Evolutionary conservation across 2,797 vertebrate genomes (phyloP), one percentile per base, ranked within the genome.

Genomic region (Rhodeus uyekii): DNA sequence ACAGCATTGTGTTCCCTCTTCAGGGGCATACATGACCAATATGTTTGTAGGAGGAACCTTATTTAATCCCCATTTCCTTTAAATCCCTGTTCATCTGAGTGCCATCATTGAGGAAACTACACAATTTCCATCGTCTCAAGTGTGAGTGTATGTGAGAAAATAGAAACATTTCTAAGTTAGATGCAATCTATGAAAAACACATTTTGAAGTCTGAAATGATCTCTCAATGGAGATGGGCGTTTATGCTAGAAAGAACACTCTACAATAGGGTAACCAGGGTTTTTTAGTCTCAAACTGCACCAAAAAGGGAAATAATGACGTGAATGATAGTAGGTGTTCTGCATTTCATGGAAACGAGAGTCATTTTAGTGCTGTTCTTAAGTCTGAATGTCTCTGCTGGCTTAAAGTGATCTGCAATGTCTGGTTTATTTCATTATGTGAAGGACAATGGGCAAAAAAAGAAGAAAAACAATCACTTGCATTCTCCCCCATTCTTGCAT

Each of bases 151-250:
- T 61, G n/a, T 71, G n/a, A n/a, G 42, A 81, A 76, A 61, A 73
- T 39, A 60, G 80, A 72, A 53, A 71, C 14, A 32, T 34, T 55
- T 16, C 36, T 60, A 32, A n/a, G 34, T 48, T 50, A 46, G 32
- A 58, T 73, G 87, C 86, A 84, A 16, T 72, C 55, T 48, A 39
- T 61, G 10, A 29, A 22, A 14, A 78, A 73, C 4, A 92, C 90
- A 92, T 87, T 87, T 48, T 12, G 78, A 76, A 83, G 90, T 86
- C 80, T 84, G 84, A 89, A 89, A 90, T 72, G 81, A 88, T 90
- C 87, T 60, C 42, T 73, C n/a, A 29, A 27, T 44, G 58, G 68
- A 81, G 58, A 50, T 63, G 24, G 42, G 68, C 19, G 55, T 73
- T 72, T 48, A 64, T 76, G 68, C 58, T 22, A 36, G 22, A 36